phyloP scores from a whole-genome alignment of 2,113 vertebrate genomes.

The Mesocricetus auratus region DNA sequence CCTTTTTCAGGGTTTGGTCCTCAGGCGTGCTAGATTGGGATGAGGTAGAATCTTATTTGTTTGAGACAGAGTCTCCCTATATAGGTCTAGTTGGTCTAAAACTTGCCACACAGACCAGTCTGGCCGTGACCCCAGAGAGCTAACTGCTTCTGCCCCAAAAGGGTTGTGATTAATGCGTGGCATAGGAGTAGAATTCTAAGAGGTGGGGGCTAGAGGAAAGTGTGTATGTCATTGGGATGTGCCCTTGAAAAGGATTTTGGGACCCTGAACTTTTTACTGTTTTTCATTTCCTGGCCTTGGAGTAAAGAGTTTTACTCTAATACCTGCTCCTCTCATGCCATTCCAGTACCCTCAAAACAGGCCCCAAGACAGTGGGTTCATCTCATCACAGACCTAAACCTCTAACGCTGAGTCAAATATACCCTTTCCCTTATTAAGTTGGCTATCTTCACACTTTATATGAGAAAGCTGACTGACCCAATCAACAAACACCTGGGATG shows the following conservation, averaged over 20 bases:
- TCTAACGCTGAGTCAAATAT: not conserved
- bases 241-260: not conserved
- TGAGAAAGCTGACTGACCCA: not conserved
- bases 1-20: not conserved
- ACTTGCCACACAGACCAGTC: not conserved
- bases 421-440: not conserved
- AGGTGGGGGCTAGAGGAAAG: not conserved
- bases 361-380: not conserved
- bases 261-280: not conserved
- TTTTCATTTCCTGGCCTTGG: not conserved
- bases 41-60: not conserved
- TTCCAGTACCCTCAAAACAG: not conserved
- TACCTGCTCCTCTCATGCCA: not conserved
- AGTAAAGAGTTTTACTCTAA: not conserved
- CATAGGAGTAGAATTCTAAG: not conserved
- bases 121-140: not conserved
- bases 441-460: not conserved
- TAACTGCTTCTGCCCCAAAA: not conserved
- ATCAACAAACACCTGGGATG: not conserved
- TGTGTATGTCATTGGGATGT: not conserved
- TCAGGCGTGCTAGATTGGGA: no score
- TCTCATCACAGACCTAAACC: not conserved
- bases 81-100: not conserved
- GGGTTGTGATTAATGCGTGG: not conserved
- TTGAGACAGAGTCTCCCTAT: not conserved